Base-by-base conservation (phyloP, 2,888 invertebrate species). In the Nemapogon koenigi region DNA sequence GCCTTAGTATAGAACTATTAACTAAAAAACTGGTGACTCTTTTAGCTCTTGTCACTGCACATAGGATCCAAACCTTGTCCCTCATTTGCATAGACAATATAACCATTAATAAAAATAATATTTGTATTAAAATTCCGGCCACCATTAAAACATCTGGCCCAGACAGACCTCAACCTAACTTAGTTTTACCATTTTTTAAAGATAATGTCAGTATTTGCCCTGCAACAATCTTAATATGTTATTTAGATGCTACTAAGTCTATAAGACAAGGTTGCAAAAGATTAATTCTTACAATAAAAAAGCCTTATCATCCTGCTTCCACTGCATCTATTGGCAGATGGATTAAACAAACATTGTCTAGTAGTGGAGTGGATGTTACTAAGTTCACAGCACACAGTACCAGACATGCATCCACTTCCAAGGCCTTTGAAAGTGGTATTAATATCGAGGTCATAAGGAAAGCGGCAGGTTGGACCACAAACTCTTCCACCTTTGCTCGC, bases 311-410 rank as follows among this genome's bases (percentile, higher is more conserved):
- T 13, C 16, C 19, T 14, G 29, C 35, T 11, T 22, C 13, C n/a
- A n/a, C 30, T 2, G 29, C 19, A 16, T 31, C 40, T 27, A 30
- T 41, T 4, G 32, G 35, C 25, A 35, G 35, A 1, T 39, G 41
- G 38, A 38, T 38, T 3, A 41, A 38, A 18, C 13, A 26, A 27
- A 25, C 10, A 1, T 22, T 41, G 6, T 11, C 2, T 2, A 18
- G 32, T 4, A 42, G 41, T 25, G 45, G 43, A 10, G 25, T 45
- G 3, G 27, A 45, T 27, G 37, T 37, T 1, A 16, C 6, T 11
- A 14, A 35, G 13, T 45, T 37, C 29, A 31, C 37, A 4, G 27
- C 43, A 2, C 43, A 44, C 27, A 44, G 43, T 14, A 41, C 42
- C 1, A 37, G 41, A 1, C 41, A 44, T 16, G 39, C 42, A 4